Percentiles rank a stretch among this genome's conserved stretches.
These are phyloP conservation scores for Dipodomys spectabilis DNA, from an alignment of 2,113 vertebrate genomes.

Conservation along the genomic window DNA sequence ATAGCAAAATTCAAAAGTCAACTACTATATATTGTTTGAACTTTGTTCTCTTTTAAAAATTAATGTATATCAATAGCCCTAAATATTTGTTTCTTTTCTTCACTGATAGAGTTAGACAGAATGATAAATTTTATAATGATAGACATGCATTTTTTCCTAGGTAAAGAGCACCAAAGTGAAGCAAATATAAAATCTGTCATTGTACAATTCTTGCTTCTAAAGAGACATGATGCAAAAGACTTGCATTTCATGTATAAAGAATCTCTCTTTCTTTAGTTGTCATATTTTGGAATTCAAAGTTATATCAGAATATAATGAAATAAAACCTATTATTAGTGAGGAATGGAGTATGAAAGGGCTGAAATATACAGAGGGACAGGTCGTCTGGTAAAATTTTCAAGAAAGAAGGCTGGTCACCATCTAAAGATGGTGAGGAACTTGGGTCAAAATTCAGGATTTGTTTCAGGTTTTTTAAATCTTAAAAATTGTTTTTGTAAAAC, in stretches of 20 bases:
- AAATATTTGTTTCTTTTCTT: neutral
- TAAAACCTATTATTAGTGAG: conserved; percentile 78
- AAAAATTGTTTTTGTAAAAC: conserved; percentile 28
- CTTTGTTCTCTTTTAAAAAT: neutral
- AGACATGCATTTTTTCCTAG: conserved; percentile 32
- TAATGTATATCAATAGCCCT: neutral
- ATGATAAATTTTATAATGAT: conserved; percentile 3
- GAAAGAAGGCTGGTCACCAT: conserved; percentile 73
- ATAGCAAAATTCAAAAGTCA: conserved; percentile 13
- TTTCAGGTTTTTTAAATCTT: conserved; percentile 69
- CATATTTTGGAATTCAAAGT: conserved; percentile 59
- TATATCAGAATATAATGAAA: conserved; percentile 55
- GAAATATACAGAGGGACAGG: conserved; percentile 82
- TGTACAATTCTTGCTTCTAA: neutral
- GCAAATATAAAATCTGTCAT: conserved; percentile 34
- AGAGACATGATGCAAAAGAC: neutral
- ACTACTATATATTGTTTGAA: neutral
- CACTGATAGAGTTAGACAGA: neutral
- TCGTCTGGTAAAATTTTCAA: conserved; percentile 81
- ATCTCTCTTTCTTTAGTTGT: neutral
- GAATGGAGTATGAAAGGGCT: conserved; percentile 73
- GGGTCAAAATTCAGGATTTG: conserved; percentile 78
- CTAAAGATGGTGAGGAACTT: conserved; percentile 79
- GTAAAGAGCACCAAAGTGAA: neutral
- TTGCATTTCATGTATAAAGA: conserved; percentile 51